These are phyloP conservation scores for Clostera curtula DNA, from an alignment of 2,888 invertebrate species.

Conservation along the genomic window DNA sequence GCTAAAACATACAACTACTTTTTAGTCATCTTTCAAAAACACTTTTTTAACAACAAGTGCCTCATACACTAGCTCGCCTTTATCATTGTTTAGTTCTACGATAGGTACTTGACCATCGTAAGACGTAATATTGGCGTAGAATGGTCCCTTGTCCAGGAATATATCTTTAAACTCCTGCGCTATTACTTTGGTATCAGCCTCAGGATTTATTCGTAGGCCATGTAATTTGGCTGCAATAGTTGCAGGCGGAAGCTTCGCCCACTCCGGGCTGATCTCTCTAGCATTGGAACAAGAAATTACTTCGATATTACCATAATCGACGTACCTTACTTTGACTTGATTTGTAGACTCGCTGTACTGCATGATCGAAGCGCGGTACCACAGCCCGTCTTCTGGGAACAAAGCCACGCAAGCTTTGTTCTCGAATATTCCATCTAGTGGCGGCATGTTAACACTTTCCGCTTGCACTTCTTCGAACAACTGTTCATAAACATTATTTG, in stretches of 20 bases:
- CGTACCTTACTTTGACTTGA: conserved; percentile 77
- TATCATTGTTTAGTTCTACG: conserved; percentile 48
- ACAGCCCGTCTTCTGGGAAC: conserved; percentile 76
- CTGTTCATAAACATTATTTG: conserved; percentile 50
- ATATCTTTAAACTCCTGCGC: conserved; percentile 35
- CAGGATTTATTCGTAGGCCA: conserved; percentile 43
- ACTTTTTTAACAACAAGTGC: conserved; percentile 37
- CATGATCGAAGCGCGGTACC: conserved; percentile 82
- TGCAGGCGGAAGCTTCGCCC: conserved; percentile 67
- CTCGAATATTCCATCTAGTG: conserved; percentile 53
- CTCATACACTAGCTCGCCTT: conserved; percentile 38
- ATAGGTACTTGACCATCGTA: conserved; percentile 25
- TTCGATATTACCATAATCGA: conserved; percentile 84
- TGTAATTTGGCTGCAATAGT: conserved; percentile 65
- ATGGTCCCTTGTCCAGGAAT: conserved; percentile 48
- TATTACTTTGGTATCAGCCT: conserved; percentile 35
- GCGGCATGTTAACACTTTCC: conserved; percentile 48
- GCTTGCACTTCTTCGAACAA: conserved; percentile 68
- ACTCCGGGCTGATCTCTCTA: conserved; percentile 64
- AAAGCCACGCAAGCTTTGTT: conserved; percentile 78
- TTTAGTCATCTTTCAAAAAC: conserved; percentile 11
- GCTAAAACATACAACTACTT: not conserved
- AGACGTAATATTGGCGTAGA: conserved; percentile 40
- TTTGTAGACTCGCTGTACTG: conserved; percentile 55
- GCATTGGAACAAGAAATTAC: conserved; percentile 56